These are phyloP conservation scores for Argyrosomus regius DNA, from an alignment of 2,797 vertebrate species.

Conservation along the genomic window DNA sequence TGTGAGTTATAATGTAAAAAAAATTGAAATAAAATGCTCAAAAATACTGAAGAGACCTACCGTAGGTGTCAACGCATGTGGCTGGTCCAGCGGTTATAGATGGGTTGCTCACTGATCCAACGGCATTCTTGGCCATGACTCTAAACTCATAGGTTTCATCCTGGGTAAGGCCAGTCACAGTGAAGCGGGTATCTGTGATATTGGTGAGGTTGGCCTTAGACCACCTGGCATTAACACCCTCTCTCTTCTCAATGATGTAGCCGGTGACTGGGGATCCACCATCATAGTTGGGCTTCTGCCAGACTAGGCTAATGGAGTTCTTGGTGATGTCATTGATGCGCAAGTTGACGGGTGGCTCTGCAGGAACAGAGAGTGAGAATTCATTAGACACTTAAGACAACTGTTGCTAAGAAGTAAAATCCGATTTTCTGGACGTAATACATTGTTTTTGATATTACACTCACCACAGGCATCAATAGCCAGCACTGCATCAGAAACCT, in stretches of 20 bases:
- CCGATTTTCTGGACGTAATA: neutral
- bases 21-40: neutral
- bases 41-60: conserved; percentile 77
- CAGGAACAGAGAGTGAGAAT: conserved; percentile 25
- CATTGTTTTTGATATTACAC: conserved; percentile 62
- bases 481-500: conserved; percentile 93
- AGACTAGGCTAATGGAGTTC: conserved; percentile 90
- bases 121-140: conserved; percentile 94
- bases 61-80: conserved; percentile 95
- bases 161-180: conserved; percentile 92
- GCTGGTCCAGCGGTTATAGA: conserved; percentile 92
- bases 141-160: conserved; percentile 95
- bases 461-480: conserved; percentile 98
- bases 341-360: conserved; percentile 94
- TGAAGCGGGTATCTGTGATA: conserved; percentile 91
- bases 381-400: neutral
- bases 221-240: conserved; percentile 90
- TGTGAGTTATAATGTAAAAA: neutral
- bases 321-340: conserved; percentile 96
- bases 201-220: conserved; percentile 94
- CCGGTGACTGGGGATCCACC: conserved; percentile 96
- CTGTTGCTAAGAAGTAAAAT: neutral
- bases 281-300: conserved; percentile 95
- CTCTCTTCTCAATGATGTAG: conserved; percentile 93
- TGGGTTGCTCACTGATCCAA: conserved; percentile 97